Evolutionary conservation across 2,888 invertebrate genomes (phyloP).

Genomic region (Euplexia lucipara): DNA sequence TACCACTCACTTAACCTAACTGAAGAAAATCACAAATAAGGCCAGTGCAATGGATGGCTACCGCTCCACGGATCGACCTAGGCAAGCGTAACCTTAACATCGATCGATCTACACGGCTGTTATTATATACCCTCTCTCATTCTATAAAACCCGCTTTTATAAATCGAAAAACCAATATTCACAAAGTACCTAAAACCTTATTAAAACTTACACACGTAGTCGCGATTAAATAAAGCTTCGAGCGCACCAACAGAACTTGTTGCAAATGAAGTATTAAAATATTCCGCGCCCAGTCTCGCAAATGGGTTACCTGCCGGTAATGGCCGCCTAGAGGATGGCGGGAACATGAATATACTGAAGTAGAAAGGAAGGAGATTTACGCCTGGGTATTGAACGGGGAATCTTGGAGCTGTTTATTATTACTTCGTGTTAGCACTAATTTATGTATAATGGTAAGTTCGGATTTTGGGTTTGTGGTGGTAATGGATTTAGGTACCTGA

Average conservation of each 20-base stretch:
- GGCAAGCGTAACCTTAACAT: too few species aligned
- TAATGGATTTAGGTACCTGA: background rate
- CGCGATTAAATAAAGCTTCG: slow-evolving; percentile 25
- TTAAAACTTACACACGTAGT: slow-evolving; percentile 19
- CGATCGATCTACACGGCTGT: too few species aligned
- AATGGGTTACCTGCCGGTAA: slow-evolving; percentile 56
- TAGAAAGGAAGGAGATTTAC: slow-evolving; percentile 36
- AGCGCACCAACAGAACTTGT: slow-evolving; percentile 30
- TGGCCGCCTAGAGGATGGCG: slow-evolving; percentile 33
- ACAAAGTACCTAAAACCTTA: background rate
- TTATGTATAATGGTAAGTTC: slow-evolving; percentile 18
- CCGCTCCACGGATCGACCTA: too few species aligned
- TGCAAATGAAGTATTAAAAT: slow-evolving; percentile 62
- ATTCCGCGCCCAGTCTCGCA: slow-evolving; percentile 50
- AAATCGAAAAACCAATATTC: background rate
- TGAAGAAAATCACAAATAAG: too few species aligned
- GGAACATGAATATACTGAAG: slow-evolving; percentile 48
- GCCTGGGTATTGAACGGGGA: slow-evolving; percentile 24
- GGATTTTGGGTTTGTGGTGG: slow-evolving; percentile 6
- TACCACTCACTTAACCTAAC: too few species aligned
- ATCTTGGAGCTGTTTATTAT: slow-evolving; percentile 36
- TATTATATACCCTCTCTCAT: too few species aligned
- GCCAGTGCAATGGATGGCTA: too few species aligned
- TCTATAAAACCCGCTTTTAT: background rate
- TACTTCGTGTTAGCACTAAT: slow-evolving; percentile 29